phyloP scores from a whole-genome alignment of 1,140 invertebrate species.

The Scaptomyza graminum region DNA sequence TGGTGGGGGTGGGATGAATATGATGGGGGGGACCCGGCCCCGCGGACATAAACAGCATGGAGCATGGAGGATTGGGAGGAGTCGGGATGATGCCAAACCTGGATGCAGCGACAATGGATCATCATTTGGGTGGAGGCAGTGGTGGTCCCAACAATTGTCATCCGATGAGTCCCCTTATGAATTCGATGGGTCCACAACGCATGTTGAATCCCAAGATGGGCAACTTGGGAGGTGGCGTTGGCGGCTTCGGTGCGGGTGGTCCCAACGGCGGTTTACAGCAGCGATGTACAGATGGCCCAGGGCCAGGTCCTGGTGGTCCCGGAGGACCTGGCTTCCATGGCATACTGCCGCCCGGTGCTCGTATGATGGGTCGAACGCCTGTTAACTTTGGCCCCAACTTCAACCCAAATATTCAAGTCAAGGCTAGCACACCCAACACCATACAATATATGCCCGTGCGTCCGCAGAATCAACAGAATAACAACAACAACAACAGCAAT shows the following conservation, averaged over 20 bases:
- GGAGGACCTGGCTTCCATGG: constrained; percentile 80
- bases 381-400: constrained; percentile 73
- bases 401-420: constrained; percentile 94
- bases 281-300: constrained; percentile 77
- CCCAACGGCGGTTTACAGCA: constrained; percentile 47
- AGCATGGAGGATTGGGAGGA: constrained; percentile 43
- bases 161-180: constrained; percentile 59
- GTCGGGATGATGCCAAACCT: constrained; percentile 67
- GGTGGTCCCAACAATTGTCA: constrained; percentile 48
- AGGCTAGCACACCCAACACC: constrained; percentile 97
- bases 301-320: constrained; percentile 15
- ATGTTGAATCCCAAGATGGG: constrained; percentile 83
- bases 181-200: constrained; percentile 64
- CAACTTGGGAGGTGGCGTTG: constrained; percentile 80
- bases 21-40: constrained; percentile 69
- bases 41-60: constrained; percentile 79
- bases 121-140: constrained; percentile 6
- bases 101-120: constrained; percentile 70
- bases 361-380: constrained; percentile 84
- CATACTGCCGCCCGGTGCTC: constrained; percentile 75
- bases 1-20: constrained; percentile 84
- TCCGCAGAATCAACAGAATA: constrained; percentile 91
- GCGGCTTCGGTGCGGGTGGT: constrained; percentile 61
- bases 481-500: constrained; percentile 85
- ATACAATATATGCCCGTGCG: constrained; percentile 98